phyloP scores from a whole-genome alignment of 2,113 vertebrate species.

The Passer domesticus region DNA sequence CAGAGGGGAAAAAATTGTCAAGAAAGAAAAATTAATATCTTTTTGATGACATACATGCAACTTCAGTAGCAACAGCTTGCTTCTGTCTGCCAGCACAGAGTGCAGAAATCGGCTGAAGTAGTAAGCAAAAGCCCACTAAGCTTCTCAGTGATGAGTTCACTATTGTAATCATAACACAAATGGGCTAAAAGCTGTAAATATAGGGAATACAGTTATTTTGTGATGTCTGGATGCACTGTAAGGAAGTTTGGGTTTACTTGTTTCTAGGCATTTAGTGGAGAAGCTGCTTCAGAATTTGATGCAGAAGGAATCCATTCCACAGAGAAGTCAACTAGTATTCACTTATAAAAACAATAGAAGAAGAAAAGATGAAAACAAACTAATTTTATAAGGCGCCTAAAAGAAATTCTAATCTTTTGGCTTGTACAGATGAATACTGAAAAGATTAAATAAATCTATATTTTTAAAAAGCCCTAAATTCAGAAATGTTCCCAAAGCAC shows the following conservation, averaged over 20 bases:
- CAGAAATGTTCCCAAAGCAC: background rate
- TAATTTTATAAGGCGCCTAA: rapidly evolving
- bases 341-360: background rate
- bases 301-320: background rate
- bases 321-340: background rate
- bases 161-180: background rate
- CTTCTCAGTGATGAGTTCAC: background rate
- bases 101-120: background rate
- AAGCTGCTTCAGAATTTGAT: background rate
- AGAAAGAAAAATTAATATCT: background rate
- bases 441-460: background rate
- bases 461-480: background rate
- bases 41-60: background rate
- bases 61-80: background rate
- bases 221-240: background rate
- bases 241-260: background rate
- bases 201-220: background rate
- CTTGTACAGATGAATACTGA: background rate
- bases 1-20: background rate
- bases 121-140: background rate
- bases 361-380: background rate
- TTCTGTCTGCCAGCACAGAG: background rate
- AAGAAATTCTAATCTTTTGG: background rate
- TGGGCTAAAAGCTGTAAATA: background rate
- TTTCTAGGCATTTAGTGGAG: background rate